Base-by-base conservation (phyloP, 2,113 vertebrate species). In the Columba janthina region DNA sequence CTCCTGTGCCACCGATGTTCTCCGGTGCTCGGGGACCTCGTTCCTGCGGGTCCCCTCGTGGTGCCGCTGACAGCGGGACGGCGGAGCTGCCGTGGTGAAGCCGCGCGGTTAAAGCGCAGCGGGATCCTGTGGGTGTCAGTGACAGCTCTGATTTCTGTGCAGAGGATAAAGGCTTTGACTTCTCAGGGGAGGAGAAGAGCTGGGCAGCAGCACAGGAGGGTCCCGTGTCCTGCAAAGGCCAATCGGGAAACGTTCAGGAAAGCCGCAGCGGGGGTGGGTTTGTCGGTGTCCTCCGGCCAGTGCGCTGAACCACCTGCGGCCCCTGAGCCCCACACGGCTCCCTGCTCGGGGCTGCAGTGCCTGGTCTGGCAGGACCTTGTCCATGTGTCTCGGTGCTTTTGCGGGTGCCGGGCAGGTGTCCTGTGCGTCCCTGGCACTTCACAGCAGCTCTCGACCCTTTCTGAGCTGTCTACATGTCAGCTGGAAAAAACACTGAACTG, bases 81-180 rank as follows among this genome's bases (percentile, higher is more conserved):
- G 4, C 24, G 76, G 36, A 9, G 31, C 2, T 15, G n/a, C 75
- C 7, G 29, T 10, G 0, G 1, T 19, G 3, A 6, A 28, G 22
- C 48, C 0, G 0, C 0, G 2, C 3, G 0, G 14, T 11, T 20
- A 7, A 29, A 77, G 21, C 2, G 19, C 50, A 20, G 44, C 4
- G 1, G 38, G 17, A 31, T 26, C 36, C 38, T 12, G 26, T 2
- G 3, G 4, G 14, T 2, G 5, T 3, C 22, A 4, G 38, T 10
- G 31, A 6, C 3, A 0, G 36, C n/a, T 58, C 40, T 46, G 24
- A 6, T 11, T 10, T 3, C 31, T 38, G 38, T 11, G 21, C 28
- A 22, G 17, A 4, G 34, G 62, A 31, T 54, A 11, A 46, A 28
- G 70, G 28, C 2, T 17, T 7, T 5, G 34, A 10, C 13, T n/a